Conservation (phyloP, 2,888 invertebrate genomes). For the Leptinotarsa peninsularis region DNA sequence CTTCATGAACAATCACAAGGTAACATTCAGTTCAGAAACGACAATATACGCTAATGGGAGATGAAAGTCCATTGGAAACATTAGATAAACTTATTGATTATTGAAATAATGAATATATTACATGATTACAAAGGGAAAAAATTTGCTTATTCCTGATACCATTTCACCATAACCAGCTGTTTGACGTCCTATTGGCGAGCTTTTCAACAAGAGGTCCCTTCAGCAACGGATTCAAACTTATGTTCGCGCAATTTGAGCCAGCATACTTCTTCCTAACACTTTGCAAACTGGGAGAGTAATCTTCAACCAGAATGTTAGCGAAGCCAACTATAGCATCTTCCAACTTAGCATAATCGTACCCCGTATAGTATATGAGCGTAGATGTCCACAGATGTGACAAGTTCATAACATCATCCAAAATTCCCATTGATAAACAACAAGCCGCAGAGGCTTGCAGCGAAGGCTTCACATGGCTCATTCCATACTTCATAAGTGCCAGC, state of each 20-base stretch:
- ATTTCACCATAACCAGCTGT: too few species aligned
- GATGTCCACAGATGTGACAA: not conserved
- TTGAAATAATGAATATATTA: too few species aligned
- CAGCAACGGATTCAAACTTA: not conserved
- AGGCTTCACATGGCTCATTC: constrained; percentile 81
- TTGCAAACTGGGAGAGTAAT: not conserved
- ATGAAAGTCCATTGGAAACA: too few species aligned
- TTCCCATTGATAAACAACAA: constrained; percentile 65
- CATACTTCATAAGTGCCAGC: constrained; percentile 83
- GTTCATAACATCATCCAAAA: constrained; percentile 66
- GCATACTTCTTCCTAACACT: not conserved
- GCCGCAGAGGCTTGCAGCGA: constrained; percentile 77
- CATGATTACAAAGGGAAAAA: too few species aligned
- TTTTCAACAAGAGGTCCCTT: not conserved
- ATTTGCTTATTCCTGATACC: too few species aligned
- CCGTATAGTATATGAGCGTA: not conserved
- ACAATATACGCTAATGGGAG: too few species aligned
- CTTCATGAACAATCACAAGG: too few species aligned
- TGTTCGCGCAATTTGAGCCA: not conserved
- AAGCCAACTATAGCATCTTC: not conserved
- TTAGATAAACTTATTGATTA: too few species aligned
- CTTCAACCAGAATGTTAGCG: not conserved
- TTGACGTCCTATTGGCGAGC: too few species aligned
- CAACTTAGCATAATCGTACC: not conserved
- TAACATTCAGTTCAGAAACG: too few species aligned